Conservation (phyloP, 2,797 vertebrate genomes). For the Gymnodraco acuticeps region DNA sequence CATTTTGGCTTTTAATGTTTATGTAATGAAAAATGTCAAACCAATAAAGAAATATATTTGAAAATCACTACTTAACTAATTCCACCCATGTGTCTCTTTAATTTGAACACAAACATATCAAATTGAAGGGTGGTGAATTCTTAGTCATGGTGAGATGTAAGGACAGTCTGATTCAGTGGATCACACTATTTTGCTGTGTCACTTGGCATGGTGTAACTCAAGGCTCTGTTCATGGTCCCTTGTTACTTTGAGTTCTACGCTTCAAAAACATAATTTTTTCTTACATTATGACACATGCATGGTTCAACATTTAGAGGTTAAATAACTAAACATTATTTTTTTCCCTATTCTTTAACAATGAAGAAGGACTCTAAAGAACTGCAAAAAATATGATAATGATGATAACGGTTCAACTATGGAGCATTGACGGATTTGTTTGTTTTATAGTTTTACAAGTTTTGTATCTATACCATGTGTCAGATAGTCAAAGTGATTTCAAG, state of each 20-base stretch:
- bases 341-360: too few species aligned
- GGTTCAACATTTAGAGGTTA: constrained; percentile 3
- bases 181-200: constrained; percentile 7
- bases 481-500: too few species aligned
- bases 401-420: background rate
- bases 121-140: background rate
- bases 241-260: background rate
- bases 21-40: constrained; percentile 1
- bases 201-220: constrained; percentile 15
- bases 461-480: background rate
- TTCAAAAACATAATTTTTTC: constrained; percentile 9
- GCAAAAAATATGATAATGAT: too few species aligned
- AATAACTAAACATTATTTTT: too few species aligned
- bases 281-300: constrained; percentile 13
- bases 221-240: background rate
- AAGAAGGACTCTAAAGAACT: too few species aligned
- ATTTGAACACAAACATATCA: background rate
- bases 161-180: background rate
- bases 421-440: background rate
- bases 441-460: background rate
- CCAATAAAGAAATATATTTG: background rate
- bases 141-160: background rate
- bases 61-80: background rate
- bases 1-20: constrained; percentile 23
- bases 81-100: background rate